Evolutionary conservation across 1,140 invertebrate genomes (phyloP), one percentile per base, ranked within the genome.

Genomic region (Saxidomus purpurata): DNA sequence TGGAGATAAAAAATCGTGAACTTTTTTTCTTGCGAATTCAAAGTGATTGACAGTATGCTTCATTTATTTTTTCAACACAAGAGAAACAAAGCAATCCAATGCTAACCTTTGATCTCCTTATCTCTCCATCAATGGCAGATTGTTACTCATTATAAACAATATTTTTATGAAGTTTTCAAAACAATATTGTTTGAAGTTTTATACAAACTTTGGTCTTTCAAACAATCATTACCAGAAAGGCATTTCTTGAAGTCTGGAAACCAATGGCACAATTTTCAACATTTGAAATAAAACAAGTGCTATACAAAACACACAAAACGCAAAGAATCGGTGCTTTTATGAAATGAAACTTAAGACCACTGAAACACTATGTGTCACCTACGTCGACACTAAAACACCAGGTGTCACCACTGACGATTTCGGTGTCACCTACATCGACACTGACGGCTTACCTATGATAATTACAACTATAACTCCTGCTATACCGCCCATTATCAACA

Each of bases 401-500:
- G 47, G 9, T 52, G 19, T 9, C 9, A 28, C 4, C 17, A 38
- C 67, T 19, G 19, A 22, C 36, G 31, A 3, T 2, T 31, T 25
- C 4, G 15, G 59, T 28, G 25, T 43, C 43, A 15, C 15, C 43
- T 43, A 43, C 43, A 15, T 43, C 43, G 15, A 38, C 31, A 55
- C 25, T 52, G 74, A 52, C 74, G 69, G 92, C 98, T 98, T 97
- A 98, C 98, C 97, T 96, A 98, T 97, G 96, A 98, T 98, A 95
- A 98, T 98, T 95, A 97, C 97, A 96, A 98, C 96, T 96, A 98
- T 97, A 93, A 98, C 97, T 91, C 98, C 97, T 94, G 97, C 97
- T 96, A 98, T 98, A 49, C 98, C 97, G 87, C 98, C 98, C 96
- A 98, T 98, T 91, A 98, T 98, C 95, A 98, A 98, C 98, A 98